Percentiles rank a stretch among this genome's conserved stretches.
These are phyloP conservation scores for Acleris sparsana DNA, from an alignment of 2,888 invertebrate genomes.

Conservation along the genomic window DNA sequence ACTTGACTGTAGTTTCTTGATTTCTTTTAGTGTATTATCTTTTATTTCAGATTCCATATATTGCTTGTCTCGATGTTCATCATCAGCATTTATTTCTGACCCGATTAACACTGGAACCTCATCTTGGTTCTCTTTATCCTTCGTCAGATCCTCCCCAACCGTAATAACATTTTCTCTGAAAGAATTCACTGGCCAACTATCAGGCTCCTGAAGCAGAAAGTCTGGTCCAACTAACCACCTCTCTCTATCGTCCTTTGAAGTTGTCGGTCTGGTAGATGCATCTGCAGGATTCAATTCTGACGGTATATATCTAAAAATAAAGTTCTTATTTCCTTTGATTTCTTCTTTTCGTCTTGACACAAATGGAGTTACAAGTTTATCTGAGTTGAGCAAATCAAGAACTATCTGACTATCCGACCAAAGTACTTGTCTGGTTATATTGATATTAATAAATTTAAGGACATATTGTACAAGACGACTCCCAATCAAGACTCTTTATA, in stretches of 20 bases:
- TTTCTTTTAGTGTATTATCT: no score
- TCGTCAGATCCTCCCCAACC: constrained; percentile 7
- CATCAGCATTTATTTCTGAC: no score
- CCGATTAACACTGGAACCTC: no score
- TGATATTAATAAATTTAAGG: background rate
- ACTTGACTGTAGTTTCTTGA: background rate
- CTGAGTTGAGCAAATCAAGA: background rate
- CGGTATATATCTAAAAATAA: no score
- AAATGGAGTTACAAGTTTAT: background rate
- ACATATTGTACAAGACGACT: background rate
- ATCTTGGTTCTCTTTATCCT: background rate
- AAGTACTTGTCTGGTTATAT: background rate
- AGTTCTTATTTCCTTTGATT: background rate
- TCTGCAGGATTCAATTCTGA: no score
- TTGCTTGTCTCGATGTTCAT: background rate
- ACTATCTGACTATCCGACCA: background rate
- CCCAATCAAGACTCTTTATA: no score
- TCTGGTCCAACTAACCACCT: no score
- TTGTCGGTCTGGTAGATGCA: no score
- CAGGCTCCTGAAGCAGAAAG: no score
- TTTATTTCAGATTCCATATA: background rate
- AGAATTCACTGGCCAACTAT: no score
- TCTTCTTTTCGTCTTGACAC: background rate
- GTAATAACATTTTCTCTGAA: background rate
- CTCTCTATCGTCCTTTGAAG: no score